Percentiles rank a stretch among this genome's conserved stretches.
These are phyloP conservation scores for Enteromius thamalakanensis DNA, from an alignment of 2,797 vertebrate genomes.

Conservation along the genomic window DNA sequence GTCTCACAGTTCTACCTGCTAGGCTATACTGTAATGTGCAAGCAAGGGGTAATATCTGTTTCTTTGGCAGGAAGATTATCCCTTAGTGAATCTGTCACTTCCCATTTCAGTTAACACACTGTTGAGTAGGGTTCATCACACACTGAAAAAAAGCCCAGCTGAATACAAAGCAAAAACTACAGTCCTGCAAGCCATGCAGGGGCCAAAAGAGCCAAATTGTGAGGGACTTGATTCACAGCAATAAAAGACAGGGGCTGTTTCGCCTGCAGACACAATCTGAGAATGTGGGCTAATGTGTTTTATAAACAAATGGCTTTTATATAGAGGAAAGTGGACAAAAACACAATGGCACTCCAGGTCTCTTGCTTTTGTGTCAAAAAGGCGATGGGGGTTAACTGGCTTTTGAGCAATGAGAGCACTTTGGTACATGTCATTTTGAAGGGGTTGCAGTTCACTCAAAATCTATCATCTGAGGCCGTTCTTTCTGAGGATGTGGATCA, in stretches of 20 bases:
- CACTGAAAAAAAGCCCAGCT: slow-evolving; percentile 23
- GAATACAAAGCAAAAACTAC: slow-evolving; percentile 65
- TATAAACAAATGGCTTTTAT: slow-evolving; percentile 62
- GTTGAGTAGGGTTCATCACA: slow-evolving; percentile 75
- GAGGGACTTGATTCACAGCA: not conserved
- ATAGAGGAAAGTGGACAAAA: slow-evolving; percentile 46
- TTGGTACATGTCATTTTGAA: slow-evolving; percentile 61
- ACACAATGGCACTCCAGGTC: slow-evolving; percentile 46
- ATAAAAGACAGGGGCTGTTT: slow-evolving; percentile 44
- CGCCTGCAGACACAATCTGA: slow-evolving; percentile 51
- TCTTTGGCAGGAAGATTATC: slow-evolving; percentile 79
- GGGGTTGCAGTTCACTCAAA: slow-evolving; percentile 62
- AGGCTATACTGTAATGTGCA: slow-evolving; percentile 67
- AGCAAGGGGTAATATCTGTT: slow-evolving; percentile 77
- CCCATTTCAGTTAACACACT: slow-evolving; percentile 84
- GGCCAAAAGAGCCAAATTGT: slow-evolving; percentile 11
- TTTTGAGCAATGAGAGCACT: slow-evolving; percentile 58
- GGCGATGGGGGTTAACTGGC: slow-evolving; percentile 60
- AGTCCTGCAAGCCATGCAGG: slow-evolving; percentile 8
- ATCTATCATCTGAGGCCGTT: slow-evolving; percentile 63
- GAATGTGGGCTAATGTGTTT: slow-evolving; percentile 60
- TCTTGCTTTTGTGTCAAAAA: slow-evolving; percentile 55
- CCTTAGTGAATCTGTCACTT: slow-evolving; percentile 88
- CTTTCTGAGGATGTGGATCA: slow-evolving; percentile 60
- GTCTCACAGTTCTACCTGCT: slow-evolving; percentile 61